A percentile compares a stretch with the other conserved stretches of the same genome.
These are phyloP conservation scores for Hemiscyllium ocellatum DNA, from an alignment of 2,113 vertebrate genomes.

Conservation along the genomic window DNA sequence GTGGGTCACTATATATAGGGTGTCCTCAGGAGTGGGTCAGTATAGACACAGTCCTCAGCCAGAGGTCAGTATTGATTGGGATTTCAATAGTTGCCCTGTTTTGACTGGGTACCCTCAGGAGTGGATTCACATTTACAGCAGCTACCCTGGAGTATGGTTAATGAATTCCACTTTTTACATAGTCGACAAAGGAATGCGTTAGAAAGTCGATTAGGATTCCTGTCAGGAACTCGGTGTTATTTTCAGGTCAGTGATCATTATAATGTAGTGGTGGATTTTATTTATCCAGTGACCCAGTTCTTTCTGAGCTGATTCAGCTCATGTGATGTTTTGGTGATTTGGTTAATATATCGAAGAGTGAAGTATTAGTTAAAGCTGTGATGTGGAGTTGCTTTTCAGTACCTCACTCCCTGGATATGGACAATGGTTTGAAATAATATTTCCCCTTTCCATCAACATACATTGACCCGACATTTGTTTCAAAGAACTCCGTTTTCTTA, in stretches of 20 bases:
- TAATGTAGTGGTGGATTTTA: neutral
- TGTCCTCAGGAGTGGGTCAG: no score
- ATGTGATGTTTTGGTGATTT: neutral
- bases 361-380: neutral
- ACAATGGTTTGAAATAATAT: neutral
- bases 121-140: neutral
- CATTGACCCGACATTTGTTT: neutral
- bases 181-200: neutral
- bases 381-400: neutral
- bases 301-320: neutral
- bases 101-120: no score
- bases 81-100: neutral
- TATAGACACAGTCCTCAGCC: no score
- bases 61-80: no score
- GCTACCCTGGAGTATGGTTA: neutral
- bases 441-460: neutral
- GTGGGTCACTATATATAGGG: no score
- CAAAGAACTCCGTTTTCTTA: neutral
- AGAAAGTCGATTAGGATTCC: neutral
- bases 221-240: neutral
- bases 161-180: neutral
- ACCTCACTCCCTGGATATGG: neutral
- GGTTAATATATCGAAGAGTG: no score
- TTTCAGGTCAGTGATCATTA: neutral
- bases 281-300: neutral